A percentile compares a stretch with the other conserved stretches of the same genome.
Evolutionary conservation across 2,888 invertebrate species (phyloP).

Genomic region (Sericinus montela): DNA sequence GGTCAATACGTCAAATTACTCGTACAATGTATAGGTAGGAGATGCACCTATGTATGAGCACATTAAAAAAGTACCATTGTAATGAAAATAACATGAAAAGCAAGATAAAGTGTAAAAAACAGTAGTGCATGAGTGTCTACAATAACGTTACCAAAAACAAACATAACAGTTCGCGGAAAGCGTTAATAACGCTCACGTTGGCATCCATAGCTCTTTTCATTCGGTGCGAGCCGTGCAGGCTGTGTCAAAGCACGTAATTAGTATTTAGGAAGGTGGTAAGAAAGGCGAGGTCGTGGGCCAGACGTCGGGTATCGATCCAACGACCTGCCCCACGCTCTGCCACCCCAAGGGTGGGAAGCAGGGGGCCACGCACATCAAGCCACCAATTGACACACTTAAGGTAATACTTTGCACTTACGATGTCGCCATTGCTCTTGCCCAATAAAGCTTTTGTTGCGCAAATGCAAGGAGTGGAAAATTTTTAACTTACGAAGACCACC

Average conservation of each 20-base stretch:
- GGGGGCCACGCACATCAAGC: conserved; percentile 74
- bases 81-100: conserved; percentile 1
- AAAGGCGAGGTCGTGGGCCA: conserved; percentile 80
- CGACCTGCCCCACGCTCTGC: conserved; percentile 77
- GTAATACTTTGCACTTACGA: conserved; percentile 71
- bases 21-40: not conserved
- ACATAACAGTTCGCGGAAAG: conserved; percentile 48
- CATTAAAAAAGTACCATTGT: not conserved
- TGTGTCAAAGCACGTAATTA: conserved; percentile 80
- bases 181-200: conserved; percentile 66
- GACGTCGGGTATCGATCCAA: conserved; percentile 83
- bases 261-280: conserved; percentile 80
- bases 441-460: conserved; percentile 15
- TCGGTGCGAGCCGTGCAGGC: conserved; percentile 65
- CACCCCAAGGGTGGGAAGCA: conserved; percentile 49
- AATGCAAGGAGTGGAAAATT: not conserved
- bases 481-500: not conserved
- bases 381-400: conserved; percentile 79
- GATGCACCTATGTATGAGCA: not conserved
- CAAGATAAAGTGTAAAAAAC: not conserved
- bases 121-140: conserved; percentile 24
- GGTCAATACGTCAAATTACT: no score
- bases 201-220: conserved; percentile 70
- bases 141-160: conserved; percentile 55
- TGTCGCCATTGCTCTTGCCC: conserved; percentile 46